Evolutionary conservation across 2,888 invertebrate genomes (phyloP), one percentile per base, ranked within the genome.

Genomic region (Mesorhabditis spiculigera): DNA sequence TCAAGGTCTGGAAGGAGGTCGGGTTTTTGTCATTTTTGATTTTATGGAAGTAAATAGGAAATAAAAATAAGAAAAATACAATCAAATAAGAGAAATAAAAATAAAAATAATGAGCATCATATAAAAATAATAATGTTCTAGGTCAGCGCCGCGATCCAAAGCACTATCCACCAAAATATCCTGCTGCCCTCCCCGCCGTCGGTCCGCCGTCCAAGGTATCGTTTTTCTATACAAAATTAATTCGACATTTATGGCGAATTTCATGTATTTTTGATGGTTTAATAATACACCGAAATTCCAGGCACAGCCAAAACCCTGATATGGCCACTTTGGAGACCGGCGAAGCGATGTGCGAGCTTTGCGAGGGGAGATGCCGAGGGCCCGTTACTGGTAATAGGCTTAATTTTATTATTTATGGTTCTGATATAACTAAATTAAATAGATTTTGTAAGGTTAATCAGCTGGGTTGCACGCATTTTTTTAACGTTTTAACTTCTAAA

Each of bases 261-360:
- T 28, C 28, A 28, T 28, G 28, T 28, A 28, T 28, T 28, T 28
- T 28, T 28, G 3, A 28, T 28, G 28, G 28, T 28, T 28, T 28
- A 28, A 28, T 28, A 28, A 28, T 28, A 28, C 28, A 28, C 28
- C 28, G 28, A 28, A 28, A 28, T 28, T 28, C 28, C 28, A 28
- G 28, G 3, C 28, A 28, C 28, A 3, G 28, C 28, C 28, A 28
- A 28, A 28, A 28, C 28, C 28, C 28, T 28, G 28, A 28, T 28
- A 28, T 28, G 28, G 28, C 28, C 28, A 28, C 28, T 28, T 28
- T 28, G 28, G 28, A 28, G 58, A 10, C 58, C 10, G 58, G 58
- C 58, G 87, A 90, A 86, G 82, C 88, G 77, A 72, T 88, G 77
- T 96, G 96, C 87, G 95, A 96, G 86, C 89, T 96, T 58, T 96